Percentiles rank a stretch among this genome's conserved stretches.
These are phyloP conservation scores for Psophia crepitans DNA, from an alignment of 2,113 vertebrate genomes.

Conservation along the genomic window DNA sequence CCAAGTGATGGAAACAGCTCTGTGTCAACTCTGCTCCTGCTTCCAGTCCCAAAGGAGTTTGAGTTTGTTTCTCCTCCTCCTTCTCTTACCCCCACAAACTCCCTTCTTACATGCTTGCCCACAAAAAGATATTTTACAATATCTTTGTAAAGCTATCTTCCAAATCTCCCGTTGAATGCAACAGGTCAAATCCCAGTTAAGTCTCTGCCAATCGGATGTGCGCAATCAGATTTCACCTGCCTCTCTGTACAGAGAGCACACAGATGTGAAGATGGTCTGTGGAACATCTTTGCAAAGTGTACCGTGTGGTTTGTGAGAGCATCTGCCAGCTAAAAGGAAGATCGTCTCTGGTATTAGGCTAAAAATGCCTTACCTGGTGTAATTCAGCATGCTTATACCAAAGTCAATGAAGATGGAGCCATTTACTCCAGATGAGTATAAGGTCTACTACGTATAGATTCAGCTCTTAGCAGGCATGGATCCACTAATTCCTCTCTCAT, in stretches of 20 bases:
- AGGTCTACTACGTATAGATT: not conserved
- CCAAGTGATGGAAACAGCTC: not conserved
- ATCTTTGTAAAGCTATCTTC: not conserved
- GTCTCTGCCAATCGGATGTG: not conserved
- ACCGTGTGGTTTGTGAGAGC: not conserved
- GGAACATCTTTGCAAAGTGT: not conserved
- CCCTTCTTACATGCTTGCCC: not conserved
- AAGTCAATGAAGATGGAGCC: not conserved
- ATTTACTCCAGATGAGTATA: not conserved
- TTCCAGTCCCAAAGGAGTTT: not conserved
- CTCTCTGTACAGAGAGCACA: not conserved
- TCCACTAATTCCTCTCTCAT: slow-evolving; percentile 37
- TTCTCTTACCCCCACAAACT: not conserved
- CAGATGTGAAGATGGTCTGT: slow-evolving; percentile 11
- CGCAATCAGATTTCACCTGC: not conserved
- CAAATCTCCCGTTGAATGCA: slow-evolving; percentile 9
- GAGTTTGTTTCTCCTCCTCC: not conserved
- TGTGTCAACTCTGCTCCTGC: not conserved
- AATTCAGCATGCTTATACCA: not conserved
- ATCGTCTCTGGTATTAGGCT: slow-evolving; percentile 15
- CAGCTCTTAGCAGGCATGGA: not conserved
- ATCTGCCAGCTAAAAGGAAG: not conserved
- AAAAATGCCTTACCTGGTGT: not conserved
- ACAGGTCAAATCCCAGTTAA: not conserved
- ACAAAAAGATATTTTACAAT: not conserved